These are phyloP conservation scores for Lithodes maja DNA, from an alignment of 2,888 invertebrate species.

Conservation along the genomic window DNA sequence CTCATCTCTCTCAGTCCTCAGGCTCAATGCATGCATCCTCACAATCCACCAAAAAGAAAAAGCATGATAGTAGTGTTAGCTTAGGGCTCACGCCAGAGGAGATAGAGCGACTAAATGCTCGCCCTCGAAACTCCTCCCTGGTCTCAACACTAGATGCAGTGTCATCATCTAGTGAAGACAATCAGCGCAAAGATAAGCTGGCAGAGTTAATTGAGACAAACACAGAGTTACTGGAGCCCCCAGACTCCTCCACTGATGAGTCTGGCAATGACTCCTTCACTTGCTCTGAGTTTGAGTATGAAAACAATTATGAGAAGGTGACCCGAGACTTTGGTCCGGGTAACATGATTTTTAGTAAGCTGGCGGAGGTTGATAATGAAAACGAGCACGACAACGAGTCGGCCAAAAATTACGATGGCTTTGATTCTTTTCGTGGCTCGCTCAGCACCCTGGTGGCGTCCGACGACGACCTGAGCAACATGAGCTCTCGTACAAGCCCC, in stretches of 20 bases:
- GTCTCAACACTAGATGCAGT: slow-evolving; percentile 95
- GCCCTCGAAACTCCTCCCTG: slow-evolving; percentile 87
- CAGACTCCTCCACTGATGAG: slow-evolving; percentile 79
- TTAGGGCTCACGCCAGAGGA: slow-evolving; percentile 86
- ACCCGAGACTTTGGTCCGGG: slow-evolving; percentile 75
- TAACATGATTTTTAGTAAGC: slow-evolving; percentile 79
- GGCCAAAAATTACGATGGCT: slow-evolving; percentile 84
- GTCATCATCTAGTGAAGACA: slow-evolving; percentile 80
- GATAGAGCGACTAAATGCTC: slow-evolving; percentile 90
- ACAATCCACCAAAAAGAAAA: slow-evolving; percentile 73
- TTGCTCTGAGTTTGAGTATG: slow-evolving; percentile 98
- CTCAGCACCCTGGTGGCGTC: slow-evolving; percentile 94
- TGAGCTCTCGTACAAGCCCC: slow-evolving; percentile 89
- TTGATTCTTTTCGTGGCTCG: slow-evolving; percentile 95
- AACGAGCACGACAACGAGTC: slow-evolving; percentile 73
- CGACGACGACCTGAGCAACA: slow-evolving; percentile 91
- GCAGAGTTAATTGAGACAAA: slow-evolving; percentile 74
- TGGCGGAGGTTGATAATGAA: slow-evolving; percentile 73
- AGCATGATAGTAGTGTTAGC: slow-evolving; percentile 76
- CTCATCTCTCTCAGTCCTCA: slow-evolving; percentile 88
- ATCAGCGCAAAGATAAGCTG: slow-evolving; percentile 72
- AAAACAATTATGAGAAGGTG: slow-evolving; percentile 81
- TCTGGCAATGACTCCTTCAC: slow-evolving; percentile 98
- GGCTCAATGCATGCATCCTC: slow-evolving; percentile 74
- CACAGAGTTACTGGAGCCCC: slow-evolving; percentile 74